These are phyloP conservation scores for Mesopsocus fuscifrons DNA, from an alignment of 2,888 invertebrate genomes.

Conservation along the genomic window DNA sequence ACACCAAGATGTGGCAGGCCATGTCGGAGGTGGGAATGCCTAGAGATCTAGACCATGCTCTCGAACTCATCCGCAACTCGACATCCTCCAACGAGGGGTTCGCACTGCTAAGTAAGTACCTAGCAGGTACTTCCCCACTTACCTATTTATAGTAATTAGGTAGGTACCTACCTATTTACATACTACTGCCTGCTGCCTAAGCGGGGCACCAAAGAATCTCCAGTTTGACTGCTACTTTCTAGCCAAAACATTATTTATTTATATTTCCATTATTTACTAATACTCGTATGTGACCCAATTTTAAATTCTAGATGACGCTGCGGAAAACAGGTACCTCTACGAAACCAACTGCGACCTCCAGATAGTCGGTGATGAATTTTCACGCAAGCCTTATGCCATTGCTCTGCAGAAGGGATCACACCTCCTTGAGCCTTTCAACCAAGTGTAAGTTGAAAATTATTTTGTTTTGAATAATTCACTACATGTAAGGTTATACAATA, in stretches of 20 bases:
- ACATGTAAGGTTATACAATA: too few relatives aligned
- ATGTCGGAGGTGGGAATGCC: conserved; percentile 79
- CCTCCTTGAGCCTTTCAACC: conserved; percentile 83
- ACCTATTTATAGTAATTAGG: too few relatives aligned
- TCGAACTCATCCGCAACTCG: conserved; percentile 47
- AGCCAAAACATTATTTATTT: too few relatives aligned
- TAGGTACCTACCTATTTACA: too few relatives aligned
- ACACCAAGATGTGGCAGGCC: conserved; percentile 96
- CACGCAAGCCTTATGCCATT: conserved; percentile 90
- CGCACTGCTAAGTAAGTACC: conserved; percentile 53
- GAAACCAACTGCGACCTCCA: conserved; percentile 75
- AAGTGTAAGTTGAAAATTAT: conserved; percentile 48
- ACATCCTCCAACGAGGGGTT: conserved; percentile 62
- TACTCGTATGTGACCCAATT: too few relatives aligned
- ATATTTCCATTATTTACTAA: too few relatives aligned
- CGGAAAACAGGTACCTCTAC: conserved; percentile 65
- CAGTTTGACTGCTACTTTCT: too few relatives aligned
- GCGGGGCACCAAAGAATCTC: too few relatives aligned
- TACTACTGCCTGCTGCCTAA: too few relatives aligned
- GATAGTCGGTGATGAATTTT: conserved; percentile 91
- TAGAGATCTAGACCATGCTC: conserved; percentile 54
- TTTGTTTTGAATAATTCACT: too few relatives aligned
- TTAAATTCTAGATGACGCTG: conserved; percentile 53
- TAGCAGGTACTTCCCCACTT: too few relatives aligned
- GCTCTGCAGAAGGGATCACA: conserved; percentile 94